phyloP scores from a whole-genome alignment of 2,888 invertebrate species.

The Lepidochrysops patricia region DNA sequence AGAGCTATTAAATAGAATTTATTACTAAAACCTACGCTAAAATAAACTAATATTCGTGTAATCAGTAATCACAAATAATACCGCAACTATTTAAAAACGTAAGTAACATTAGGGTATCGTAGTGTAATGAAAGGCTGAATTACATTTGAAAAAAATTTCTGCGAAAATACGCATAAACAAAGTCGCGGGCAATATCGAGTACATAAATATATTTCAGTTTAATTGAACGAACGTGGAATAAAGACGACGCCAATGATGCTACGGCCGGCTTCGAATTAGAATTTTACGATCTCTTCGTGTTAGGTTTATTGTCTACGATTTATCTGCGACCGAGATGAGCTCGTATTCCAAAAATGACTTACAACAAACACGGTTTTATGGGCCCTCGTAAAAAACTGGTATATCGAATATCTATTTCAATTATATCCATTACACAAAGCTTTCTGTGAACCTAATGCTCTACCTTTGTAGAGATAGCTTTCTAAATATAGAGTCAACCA shows the following conservation, averaged over 20 bases:
- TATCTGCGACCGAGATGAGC: conserved; percentile 67
- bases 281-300: conserved; percentile 71
- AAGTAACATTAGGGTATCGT: too few species aligned
- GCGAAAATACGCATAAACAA: not conserved
- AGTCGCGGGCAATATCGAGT: not conserved
- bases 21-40: too few species aligned
- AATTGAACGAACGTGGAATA: not conserved
- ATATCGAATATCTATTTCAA: conserved; percentile 13
- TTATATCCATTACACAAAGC: not conserved
- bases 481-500: too few species aligned
- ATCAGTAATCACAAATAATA: too few species aligned
- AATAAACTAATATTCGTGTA: too few species aligned
- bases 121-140: too few species aligned
- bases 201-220: not conserved
- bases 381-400: conserved; percentile 35
- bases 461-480: not conserved
- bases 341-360: conserved; percentile 68
- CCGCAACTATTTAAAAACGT: too few species aligned
- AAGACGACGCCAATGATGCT: conserved; percentile 30
- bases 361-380: conserved; percentile 66
- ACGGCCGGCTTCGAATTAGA: conserved; percentile 59
- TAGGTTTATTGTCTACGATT: conserved; percentile 68
- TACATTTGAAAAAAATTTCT: too few species aligned
- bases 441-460: not conserved
- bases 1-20: not conserved